Conservation (phyloP, 2,888 invertebrate genomes). For the Schizotus pectinicornis region DNA sequence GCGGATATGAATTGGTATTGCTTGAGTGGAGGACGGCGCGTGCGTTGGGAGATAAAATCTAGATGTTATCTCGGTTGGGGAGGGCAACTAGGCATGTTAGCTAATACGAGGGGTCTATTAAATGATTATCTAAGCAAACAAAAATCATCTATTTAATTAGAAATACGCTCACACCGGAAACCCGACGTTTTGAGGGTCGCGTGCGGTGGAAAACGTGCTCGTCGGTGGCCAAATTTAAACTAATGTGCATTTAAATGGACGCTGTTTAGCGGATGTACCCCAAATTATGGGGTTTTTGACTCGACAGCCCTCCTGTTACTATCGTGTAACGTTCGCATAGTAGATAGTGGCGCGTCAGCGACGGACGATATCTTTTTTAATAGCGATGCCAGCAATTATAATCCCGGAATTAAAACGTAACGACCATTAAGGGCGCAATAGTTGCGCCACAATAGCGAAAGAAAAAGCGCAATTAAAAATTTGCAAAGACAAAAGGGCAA, state of each 20-base stretch:
- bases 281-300: constrained; percentile 41
- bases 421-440: constrained; percentile 43
- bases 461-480: constrained; percentile 50
- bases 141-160: constrained; percentile 62
- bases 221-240: constrained; percentile 40
- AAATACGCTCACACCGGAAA: constrained; percentile 54
- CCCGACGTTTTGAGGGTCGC: constrained; percentile 53
- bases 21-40: constrained; percentile 37
- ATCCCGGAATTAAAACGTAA: constrained; percentile 41
- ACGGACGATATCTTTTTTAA: not conserved
- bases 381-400: constrained; percentile 32
- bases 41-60: constrained; percentile 43
- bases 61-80: constrained; percentile 49
- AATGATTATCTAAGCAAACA: constrained; percentile 62
- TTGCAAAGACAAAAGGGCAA: constrained; percentile 39
- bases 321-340: not conserved
- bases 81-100: constrained; percentile 57
- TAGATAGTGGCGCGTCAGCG: not conserved
- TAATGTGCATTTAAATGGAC: constrained; percentile 44
- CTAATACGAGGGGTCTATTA: constrained; percentile 58
- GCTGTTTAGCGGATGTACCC: constrained; percentile 37
- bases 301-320: constrained; percentile 6
- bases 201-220: constrained; percentile 36
- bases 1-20: constrained; percentile 23
- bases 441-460: constrained; percentile 41